phyloP scores from a whole-genome alignment of 2,888 invertebrate species.

The Prenolepis imparis region DNA sequence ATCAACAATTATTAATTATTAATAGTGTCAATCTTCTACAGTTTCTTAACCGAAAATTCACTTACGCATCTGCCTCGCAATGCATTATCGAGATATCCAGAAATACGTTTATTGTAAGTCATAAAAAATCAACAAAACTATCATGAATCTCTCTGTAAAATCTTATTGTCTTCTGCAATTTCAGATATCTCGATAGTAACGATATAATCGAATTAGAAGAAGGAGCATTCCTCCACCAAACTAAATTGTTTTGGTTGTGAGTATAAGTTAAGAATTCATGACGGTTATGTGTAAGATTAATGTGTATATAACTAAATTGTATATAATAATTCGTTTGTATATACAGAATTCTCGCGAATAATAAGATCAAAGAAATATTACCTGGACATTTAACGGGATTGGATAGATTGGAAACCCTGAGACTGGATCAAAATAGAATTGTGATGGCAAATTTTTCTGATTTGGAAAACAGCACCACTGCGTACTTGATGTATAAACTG shows the following conservation, averaged over 20 bases:
- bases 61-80: conserved; percentile 73
- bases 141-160: not conserved
- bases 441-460: conserved; percentile 85
- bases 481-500: conserved; percentile 85
- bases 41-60: conserved; percentile 82
- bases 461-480: conserved; percentile 84
- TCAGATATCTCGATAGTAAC: conserved; percentile 76
- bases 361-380: conserved; percentile 83
- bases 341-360: conserved; percentile 82
- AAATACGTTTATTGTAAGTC: conserved; percentile 78
- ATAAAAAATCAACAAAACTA: not conserved
- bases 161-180: conserved; percentile 45
- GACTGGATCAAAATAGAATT: conserved; percentile 87
- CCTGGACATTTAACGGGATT: conserved; percentile 86
- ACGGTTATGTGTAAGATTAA: not conserved
- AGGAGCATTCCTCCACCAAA: conserved; percentile 76
- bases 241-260: conserved; percentile 86
- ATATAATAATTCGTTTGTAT: conserved; percentile 37
- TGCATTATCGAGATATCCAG: conserved; percentile 77
- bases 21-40: conserved; percentile 69
- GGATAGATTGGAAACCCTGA: conserved; percentile 86
- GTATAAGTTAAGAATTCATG: conserved; percentile 74
- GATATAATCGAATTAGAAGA: conserved; percentile 74
- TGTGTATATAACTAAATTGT: conserved; percentile 5
- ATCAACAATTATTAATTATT: conserved; percentile 10